A percentile compares a stretch with the other conserved stretches of the same genome.
phyloP scores from a whole-genome alignment of 2,888 invertebrate genomes.

The Cybosia mesomella region DNA sequence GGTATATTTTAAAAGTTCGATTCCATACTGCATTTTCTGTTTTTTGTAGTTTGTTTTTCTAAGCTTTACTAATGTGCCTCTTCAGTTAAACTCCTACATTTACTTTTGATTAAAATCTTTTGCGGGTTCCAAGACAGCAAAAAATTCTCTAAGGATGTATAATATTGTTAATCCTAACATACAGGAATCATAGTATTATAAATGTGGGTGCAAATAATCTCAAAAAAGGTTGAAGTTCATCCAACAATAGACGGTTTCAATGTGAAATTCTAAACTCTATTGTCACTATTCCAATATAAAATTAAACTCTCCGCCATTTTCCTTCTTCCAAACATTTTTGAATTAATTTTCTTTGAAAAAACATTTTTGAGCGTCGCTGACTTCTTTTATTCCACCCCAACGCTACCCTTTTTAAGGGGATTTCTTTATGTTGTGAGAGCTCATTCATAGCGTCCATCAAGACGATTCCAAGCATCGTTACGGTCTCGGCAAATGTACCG shows the following conservation, averaged over 20 bases:
- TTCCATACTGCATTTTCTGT: too few relatives aligned
- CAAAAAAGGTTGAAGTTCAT: slow-evolving; percentile 23
- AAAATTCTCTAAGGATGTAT: too few relatives aligned
- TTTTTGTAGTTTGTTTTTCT: too few relatives aligned
- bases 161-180: too few relatives aligned
- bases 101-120: too few relatives aligned
- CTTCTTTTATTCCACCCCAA: slow-evolving; percentile 75
- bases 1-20: too few relatives aligned
- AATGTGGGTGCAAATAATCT: neutral
- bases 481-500: slow-evolving; percentile 88
- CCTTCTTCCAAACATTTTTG: slow-evolving; percentile 45
- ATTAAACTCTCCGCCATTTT: slow-evolving; percentile 44
- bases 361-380: slow-evolving; percentile 56
- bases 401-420: slow-evolving; percentile 87
- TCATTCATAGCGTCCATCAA: slow-evolving; percentile 89
- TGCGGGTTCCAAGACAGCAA: too few relatives aligned
- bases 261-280: slow-evolving; percentile 27
- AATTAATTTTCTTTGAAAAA: slow-evolving; percentile 59
- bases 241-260: slow-evolving; percentile 19
- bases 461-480: slow-evolving; percentile 89
- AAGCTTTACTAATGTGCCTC: too few relatives aligned
- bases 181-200: neutral
- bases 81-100: too few relatives aligned
- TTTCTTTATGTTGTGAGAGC: slow-evolving; percentile 88
- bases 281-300: slow-evolving; percentile 44